Base-by-base conservation (phyloP, 2,888 invertebrate species). In the Lissocephala sabroskyi region DNA sequence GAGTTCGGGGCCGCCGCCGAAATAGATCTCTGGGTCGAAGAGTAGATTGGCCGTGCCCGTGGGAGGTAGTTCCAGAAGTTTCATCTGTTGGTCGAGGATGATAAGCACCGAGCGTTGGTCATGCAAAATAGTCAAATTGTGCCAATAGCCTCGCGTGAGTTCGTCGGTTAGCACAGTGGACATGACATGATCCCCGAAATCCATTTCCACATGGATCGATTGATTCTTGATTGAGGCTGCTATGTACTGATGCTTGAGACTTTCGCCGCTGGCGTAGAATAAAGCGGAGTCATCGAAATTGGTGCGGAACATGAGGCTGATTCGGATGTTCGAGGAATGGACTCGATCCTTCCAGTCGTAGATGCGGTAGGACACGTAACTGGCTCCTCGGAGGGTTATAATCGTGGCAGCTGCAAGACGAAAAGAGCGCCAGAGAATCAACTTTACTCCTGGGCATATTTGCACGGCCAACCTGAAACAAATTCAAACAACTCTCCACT, bases 1-100 rank as follows among this genome's bases (percentile, higher is more conserved):
- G 53, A 94, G 83, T 80, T 94, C 93, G 1, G 95, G 93, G 2
- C 95, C 96, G 11, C 94, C 94, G 40, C 95, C 94, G 61, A 97
- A 93, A 82, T 96, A 96, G 63, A 97, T 94, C 85, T 96, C 95
- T 28, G 97, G 96, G 86, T 97, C 96, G 59, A 97, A 94, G 66
- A 95, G 93, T 55, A 97, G 87, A 80, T 92, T 89, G 44, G 87
- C 86, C 80, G 89, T 88, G 1, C 77, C 67, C 10, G 80, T 76
- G 6, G 75, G 45, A 1, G 91, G 90, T 37, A 94, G 87, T 77
- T 92, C 91, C 44, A 93, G 87, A 0, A 88, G 86, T 65, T 90
- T 89, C 26, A 86, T 88, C 71, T 91, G 90, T 41, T 89, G 87
- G 84, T 97, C 95, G 32, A 97, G 86, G 58, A 91, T 89, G 11